Percentiles rank a stretch among this genome's conserved stretches.
Evolutionary conservation across 2,888 invertebrate species (phyloP).

Genomic region (Lycaena phlaeas): DNA sequence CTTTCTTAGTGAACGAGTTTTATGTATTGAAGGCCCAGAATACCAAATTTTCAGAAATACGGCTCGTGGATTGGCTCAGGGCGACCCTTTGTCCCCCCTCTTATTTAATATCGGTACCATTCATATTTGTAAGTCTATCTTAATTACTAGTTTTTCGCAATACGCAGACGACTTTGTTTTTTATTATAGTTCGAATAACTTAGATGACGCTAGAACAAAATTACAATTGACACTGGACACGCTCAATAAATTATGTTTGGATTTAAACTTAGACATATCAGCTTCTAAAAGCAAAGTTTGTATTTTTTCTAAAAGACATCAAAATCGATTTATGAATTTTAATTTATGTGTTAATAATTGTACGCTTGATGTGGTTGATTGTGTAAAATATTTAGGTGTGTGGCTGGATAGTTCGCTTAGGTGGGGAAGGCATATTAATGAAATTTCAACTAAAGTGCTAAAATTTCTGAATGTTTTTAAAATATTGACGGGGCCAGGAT

Average conservation of each 20-base stretch:
- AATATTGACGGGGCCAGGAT: too few species aligned
- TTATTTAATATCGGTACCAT: conserved; percentile 21
- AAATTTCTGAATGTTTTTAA: too few species aligned
- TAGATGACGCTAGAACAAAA: neutral
- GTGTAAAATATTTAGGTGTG: neutral
- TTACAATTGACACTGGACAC: neutral
- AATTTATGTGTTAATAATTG: neutral
- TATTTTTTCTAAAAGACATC: too few species aligned
- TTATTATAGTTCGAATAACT: conserved; percentile 8
- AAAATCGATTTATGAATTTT: neutral
- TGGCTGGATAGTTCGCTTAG: too few species aligned
- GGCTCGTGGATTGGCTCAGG: conserved; percentile 19
- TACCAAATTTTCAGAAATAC: neutral
- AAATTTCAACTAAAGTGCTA: too few species aligned
- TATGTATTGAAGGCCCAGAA: neutral
- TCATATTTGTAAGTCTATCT: conserved; percentile 11
- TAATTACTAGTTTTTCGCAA: conserved; percentile 14
- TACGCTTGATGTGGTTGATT: neutral
- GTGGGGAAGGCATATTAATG: too few species aligned
- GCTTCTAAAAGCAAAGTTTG: too few species aligned
- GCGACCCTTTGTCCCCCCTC: conserved; percentile 22
- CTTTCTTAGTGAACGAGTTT: conserved; percentile 6
- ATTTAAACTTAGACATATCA: neutral
- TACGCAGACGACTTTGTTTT: conserved; percentile 24
- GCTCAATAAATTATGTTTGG: too few species aligned